A percentile compares a stretch with the other conserved stretches of the same genome.
Evolutionary conservation across 2,797 vertebrate genomes (phyloP).

Genomic region (Gymnodraco acuticeps): DNA sequence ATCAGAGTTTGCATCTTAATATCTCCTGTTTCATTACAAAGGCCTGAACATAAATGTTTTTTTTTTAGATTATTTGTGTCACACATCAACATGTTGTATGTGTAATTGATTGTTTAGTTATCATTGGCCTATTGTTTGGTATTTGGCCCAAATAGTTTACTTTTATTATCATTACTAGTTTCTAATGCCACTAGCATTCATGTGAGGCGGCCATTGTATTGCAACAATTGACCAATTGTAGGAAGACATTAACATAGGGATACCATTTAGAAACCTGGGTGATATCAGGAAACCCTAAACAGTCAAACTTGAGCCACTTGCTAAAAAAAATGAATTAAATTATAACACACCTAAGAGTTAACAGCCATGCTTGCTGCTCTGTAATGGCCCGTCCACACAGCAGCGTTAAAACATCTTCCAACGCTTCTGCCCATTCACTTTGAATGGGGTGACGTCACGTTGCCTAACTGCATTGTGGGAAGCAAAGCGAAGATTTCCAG

Average conservation of each 20-base stretch:
- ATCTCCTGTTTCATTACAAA: background rate
- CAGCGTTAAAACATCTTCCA: too few relatives aligned
- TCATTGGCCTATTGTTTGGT: background rate
- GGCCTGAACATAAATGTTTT: background rate
- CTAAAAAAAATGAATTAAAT: background rate
- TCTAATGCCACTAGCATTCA: background rate
- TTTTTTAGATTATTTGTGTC: background rate
- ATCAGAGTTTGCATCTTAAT: slow-evolving; percentile 8
- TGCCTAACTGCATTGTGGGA: too few relatives aligned
- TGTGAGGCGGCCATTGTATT: background rate
- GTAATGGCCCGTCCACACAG: too few relatives aligned
- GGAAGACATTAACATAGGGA: background rate
- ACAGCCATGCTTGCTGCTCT: background rate
- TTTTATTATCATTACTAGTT: background rate
- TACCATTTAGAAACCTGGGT: background rate
- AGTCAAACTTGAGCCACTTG: background rate
- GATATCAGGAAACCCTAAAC: background rate
- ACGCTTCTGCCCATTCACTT: too few relatives aligned
- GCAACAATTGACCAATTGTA: background rate
- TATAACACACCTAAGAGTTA: background rate
- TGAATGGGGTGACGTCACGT: too few relatives aligned
- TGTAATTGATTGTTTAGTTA: background rate
- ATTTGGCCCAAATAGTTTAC: background rate
- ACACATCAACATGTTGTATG: background rate
- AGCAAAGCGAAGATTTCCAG: too few relatives aligned